A percentile compares a stretch with the other conserved stretches of the same genome.
Evolutionary conservation across 2,113 vertebrate genomes (phyloP).

Genomic region (Nyctereutes procyonoides): DNA sequence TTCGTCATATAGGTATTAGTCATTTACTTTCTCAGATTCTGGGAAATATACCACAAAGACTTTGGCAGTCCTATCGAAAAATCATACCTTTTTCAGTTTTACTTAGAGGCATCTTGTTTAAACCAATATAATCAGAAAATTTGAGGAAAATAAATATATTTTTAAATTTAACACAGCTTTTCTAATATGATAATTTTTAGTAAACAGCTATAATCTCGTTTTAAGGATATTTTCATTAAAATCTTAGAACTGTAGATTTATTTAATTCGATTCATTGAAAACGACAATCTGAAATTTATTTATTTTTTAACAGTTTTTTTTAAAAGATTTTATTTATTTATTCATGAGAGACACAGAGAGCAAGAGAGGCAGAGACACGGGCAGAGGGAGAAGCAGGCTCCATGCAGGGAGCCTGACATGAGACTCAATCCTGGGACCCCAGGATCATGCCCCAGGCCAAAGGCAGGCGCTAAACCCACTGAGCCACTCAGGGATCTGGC

Average conservation of each 20-base stretch:
- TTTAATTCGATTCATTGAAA: background rate
- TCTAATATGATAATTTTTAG: background rate
- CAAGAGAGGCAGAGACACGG: too few species aligned
- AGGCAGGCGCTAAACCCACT: too few species aligned
- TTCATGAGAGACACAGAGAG: too few species aligned
- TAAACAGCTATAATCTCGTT: background rate
- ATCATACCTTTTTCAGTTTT: background rate
- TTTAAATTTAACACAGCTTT: background rate
- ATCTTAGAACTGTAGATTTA: background rate
- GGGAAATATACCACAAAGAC: background rate
- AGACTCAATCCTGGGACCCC: too few species aligned
- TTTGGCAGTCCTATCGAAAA: background rate
- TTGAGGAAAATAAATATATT: constrained; percentile 7
- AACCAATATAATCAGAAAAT: background rate
- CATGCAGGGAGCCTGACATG: too few species aligned
- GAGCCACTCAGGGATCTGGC: too few species aligned
- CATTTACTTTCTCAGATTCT: background rate
- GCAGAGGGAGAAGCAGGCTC: too few species aligned
- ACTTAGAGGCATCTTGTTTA: background rate
- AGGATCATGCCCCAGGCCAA: too few species aligned
- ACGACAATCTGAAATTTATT: background rate
- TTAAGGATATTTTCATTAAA: constrained; percentile 11
- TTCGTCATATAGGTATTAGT: background rate
- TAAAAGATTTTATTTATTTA: too few species aligned
- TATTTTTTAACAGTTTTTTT: too few species aligned